Conservation (phyloP, 2,888 invertebrate genomes). For the Mythimna pallens region DNA sequence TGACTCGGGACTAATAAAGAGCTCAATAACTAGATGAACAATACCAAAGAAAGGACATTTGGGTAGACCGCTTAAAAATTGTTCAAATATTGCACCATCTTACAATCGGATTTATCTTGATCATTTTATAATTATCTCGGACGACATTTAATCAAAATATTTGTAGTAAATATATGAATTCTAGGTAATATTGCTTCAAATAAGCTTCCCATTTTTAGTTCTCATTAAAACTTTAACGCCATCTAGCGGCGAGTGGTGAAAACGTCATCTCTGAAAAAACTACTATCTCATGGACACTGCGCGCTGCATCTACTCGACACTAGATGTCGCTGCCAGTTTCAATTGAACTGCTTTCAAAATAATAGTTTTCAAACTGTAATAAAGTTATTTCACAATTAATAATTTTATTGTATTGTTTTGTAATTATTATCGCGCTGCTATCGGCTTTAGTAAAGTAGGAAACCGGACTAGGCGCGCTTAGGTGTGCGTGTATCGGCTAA, state of each 20-base stretch:
- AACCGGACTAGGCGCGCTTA: slow-evolving; percentile 25
- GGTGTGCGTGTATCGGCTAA: slow-evolving; percentile 46
- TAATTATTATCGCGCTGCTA: slow-evolving; percentile 51
- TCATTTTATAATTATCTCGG: neutral
- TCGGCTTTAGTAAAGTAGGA: slow-evolving; percentile 36
- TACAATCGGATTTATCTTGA: neutral
- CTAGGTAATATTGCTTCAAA: too few relatives aligned
- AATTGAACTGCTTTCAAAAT: neutral
- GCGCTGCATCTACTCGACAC: slow-evolving; percentile 60
- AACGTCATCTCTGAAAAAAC: neutral
- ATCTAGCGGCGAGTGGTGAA: slow-evolving; percentile 72
- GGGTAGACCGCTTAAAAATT: too few relatives aligned
- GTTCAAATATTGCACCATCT: neutral
- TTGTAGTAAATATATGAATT: too few relatives aligned
- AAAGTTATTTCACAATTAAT: slow-evolving; percentile 18
- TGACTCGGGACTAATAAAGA: too few relatives aligned
- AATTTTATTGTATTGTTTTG: slow-evolving; percentile 22
- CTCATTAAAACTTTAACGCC: slow-evolving; percentile 53
- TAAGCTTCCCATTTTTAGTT: neutral
- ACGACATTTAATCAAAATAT: neutral
- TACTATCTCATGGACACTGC: neutral
- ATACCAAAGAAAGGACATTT: neutral
- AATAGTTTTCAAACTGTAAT: slow-evolving; percentile 4
- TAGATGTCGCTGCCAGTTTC: slow-evolving; percentile 72
- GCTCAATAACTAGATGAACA: neutral